Percentiles rank a stretch among this genome's conserved stretches.
These are phyloP conservation scores for Rhinopomastus cyanomelas DNA, from an alignment of 2,113 vertebrate species.

Conservation along the genomic window DNA sequence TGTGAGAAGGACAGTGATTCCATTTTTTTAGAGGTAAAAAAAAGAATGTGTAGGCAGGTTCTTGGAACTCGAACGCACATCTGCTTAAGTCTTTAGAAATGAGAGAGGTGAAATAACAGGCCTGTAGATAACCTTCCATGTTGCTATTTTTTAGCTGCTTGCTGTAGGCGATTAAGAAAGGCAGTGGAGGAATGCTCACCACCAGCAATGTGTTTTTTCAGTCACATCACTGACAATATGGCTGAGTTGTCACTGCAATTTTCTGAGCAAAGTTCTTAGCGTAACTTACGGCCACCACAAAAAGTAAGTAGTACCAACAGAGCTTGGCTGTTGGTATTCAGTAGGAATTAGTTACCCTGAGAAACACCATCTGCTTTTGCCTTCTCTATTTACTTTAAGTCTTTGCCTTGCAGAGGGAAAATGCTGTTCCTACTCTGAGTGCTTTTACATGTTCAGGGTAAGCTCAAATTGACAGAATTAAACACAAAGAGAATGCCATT, in stretches of 20 bases:
- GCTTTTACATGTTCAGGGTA: neutral
- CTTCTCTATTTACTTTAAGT: neutral
- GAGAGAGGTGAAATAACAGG: neutral
- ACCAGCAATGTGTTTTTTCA: neutral
- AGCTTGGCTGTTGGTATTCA: neutral
- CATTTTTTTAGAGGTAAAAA: slow-evolving; percentile 16
- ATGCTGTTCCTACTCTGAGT: neutral
- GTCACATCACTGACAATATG: neutral
- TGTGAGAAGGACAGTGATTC: slow-evolving; percentile 21
- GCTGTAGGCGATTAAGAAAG: neutral
- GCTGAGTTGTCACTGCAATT: neutral
- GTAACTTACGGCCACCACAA: neutral
- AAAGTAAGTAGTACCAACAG: neutral
- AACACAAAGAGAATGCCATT: neutral
- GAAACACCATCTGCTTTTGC: neutral
- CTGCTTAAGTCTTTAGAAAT: slow-evolving; percentile 1
- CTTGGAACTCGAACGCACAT: slow-evolving; percentile 33
- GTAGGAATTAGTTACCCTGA: neutral
- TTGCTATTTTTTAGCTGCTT: neutral
- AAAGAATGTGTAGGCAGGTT: slow-evolving; percentile 24
- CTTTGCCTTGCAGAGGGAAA: neutral
- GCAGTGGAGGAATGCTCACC: neutral
- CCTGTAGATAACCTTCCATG: neutral
- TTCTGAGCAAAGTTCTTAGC: neutral
- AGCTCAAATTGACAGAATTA: neutral